Conservation (phyloP, 2,797 vertebrate species). For the Ceryle rudis region DNA sequence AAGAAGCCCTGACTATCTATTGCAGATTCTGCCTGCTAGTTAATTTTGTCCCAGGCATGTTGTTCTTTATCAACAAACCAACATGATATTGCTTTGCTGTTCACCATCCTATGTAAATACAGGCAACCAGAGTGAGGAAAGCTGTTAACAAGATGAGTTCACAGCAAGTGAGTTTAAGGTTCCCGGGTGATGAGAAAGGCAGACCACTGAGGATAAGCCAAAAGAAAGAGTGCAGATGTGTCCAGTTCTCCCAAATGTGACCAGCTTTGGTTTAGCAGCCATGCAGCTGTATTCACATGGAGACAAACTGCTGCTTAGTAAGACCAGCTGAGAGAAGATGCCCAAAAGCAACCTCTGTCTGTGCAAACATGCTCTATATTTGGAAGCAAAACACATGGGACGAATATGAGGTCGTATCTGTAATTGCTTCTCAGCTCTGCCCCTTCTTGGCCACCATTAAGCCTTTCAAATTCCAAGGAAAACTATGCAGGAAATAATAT, state of each 20-base stretch:
- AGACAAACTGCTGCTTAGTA: background rate
- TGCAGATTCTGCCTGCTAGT: background rate
- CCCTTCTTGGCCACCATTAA: background rate
- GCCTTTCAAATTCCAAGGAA: background rate
- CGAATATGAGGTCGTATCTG: background rate
- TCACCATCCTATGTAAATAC: background rate
- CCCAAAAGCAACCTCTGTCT: background rate
- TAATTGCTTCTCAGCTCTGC: background rate
- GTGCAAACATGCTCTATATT: background rate
- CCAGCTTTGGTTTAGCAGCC: background rate
- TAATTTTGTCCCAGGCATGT: background rate
- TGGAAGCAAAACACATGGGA: background rate
- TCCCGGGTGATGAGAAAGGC: background rate
- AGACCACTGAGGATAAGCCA: background rate
- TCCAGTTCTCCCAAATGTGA: background rate
- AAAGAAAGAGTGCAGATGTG: background rate
- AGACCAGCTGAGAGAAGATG: background rate
- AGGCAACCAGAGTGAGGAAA: background rate
- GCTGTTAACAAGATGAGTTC: background rate
- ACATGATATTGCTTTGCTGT: background rate
- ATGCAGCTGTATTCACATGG: background rate
- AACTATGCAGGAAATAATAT: background rate
- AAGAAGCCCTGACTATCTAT: background rate
- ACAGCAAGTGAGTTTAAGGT: background rate
- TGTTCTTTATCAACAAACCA: background rate